These are phyloP conservation scores for Pampusana beccarii DNA, from an alignment of 2,113 vertebrate species.

Conservation along the genomic window DNA sequence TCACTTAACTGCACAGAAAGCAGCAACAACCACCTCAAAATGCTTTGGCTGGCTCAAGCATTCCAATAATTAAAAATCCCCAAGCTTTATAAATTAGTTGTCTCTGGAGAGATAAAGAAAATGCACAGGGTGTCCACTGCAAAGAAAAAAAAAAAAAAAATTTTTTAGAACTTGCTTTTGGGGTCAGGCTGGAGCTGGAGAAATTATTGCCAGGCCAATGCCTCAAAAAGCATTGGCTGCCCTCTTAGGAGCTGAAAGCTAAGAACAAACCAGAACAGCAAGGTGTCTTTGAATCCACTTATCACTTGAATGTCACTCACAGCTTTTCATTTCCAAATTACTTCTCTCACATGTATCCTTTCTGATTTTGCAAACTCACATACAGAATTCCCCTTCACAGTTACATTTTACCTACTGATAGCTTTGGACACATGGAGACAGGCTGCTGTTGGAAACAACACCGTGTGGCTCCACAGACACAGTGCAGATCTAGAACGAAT, in stretches of 20 bases:
- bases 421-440: background rate
- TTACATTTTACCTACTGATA: background rate
- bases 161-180: background rate
- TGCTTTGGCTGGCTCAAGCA: background rate
- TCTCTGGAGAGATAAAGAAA: background rate
- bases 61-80: background rate
- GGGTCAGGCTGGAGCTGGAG: background rate
- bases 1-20: background rate
- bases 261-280: background rate
- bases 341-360: background rate
- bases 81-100: background rate
- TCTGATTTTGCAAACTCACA: background rate
- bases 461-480: fast-evolving
- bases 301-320: background rate
- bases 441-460: background rate
- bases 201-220: background rate
- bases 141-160: background rate
- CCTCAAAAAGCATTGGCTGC: background rate
- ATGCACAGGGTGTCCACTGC: background rate
- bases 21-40: background rate
- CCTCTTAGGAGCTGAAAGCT: background rate
- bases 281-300: background rate
- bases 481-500: background rate
- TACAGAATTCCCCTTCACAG: background rate
- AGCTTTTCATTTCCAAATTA: background rate